Percentiles rank a stretch among this genome's conserved stretches.
phyloP scores from a whole-genome alignment of 1,140 invertebrate genomes.

The Hypothenemus hampei region DNA sequence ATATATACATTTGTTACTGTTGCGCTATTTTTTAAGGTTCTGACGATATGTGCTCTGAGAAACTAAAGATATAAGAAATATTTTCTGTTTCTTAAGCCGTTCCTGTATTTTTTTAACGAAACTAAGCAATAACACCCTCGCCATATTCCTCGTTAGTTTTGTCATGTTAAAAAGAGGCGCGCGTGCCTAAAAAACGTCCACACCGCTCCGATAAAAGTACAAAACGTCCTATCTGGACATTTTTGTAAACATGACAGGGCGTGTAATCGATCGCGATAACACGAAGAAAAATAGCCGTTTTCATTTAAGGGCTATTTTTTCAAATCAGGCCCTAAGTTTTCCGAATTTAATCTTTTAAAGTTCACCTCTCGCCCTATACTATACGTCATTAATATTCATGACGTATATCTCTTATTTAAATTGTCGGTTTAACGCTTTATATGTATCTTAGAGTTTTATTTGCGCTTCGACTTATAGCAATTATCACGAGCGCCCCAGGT shows the following conservation, averaged over 20 bases:
- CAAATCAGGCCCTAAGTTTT: too few species aligned
- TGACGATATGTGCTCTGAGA: too few species aligned
- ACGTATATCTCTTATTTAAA: slow-evolving; percentile 1
- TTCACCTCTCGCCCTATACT: too few species aligned
- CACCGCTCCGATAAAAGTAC: slow-evolving; percentile 36
- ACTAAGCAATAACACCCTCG: too few species aligned
- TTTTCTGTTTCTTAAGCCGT: neutral
- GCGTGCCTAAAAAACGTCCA: slow-evolving; percentile 34
- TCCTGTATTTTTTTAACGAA: neutral
- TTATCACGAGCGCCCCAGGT: neutral
- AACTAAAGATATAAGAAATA: too few species aligned
- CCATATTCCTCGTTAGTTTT: too few species aligned
- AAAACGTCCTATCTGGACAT: slow-evolving; percentile 28
- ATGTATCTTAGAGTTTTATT: neutral
- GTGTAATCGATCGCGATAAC: slow-evolving; percentile 20
- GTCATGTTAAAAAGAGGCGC: slow-evolving; percentile 40
- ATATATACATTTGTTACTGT: too few species aligned
- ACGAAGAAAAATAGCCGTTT: neutral
- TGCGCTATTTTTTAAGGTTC: too few species aligned
- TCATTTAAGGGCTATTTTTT: too few species aligned
- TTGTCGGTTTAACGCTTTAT: slow-evolving; percentile 5
- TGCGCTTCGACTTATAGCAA: neutral
- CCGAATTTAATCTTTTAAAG: too few species aligned
- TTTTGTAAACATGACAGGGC: slow-evolving; percentile 18
- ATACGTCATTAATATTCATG: slow-evolving; percentile 5